phyloP scores from a whole-genome alignment of 92 coral and sea anemone genomes.

The Desmophyllum pertusum region DNA sequence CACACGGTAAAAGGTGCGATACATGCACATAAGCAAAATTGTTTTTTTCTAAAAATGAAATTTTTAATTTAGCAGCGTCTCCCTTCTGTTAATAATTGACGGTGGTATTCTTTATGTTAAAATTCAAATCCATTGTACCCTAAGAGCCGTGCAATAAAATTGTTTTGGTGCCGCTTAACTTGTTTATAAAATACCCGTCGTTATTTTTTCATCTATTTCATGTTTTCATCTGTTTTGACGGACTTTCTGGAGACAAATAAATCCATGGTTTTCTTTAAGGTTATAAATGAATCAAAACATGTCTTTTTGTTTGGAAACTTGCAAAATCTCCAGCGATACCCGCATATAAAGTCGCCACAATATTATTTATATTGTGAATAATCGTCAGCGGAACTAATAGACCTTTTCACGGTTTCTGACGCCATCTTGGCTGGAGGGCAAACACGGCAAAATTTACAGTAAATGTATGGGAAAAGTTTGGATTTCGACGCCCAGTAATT shows the following conservation, averaged over 20 bases:
- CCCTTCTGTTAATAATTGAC: background rate
- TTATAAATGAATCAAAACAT: background rate
- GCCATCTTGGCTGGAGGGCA: constrained; percentile 3
- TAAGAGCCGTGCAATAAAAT: background rate
- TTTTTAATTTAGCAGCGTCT: background rate
- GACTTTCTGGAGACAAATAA: background rate
- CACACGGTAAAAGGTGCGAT: background rate
- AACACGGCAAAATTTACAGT: background rate
- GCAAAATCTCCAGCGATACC: background rate
- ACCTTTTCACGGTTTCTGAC: background rate
- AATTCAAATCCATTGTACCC: background rate
- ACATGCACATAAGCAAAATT: background rate
- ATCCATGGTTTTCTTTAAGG: background rate
- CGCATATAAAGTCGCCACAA: background rate
- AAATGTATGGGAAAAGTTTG: background rate
- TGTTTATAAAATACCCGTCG: constrained; percentile 17
- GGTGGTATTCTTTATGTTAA: background rate
- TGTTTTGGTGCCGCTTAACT: background rate
- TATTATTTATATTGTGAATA: too few species aligned
- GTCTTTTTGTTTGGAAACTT: background rate
- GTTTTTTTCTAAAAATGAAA: background rate
- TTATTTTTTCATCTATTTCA: background rate
- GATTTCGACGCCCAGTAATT: too few species aligned
- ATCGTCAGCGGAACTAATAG: too few species aligned
- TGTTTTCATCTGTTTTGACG: background rate